Conservation (phyloP, 2,888 invertebrate genomes). For the Platycheirus albimanus region DNA sequence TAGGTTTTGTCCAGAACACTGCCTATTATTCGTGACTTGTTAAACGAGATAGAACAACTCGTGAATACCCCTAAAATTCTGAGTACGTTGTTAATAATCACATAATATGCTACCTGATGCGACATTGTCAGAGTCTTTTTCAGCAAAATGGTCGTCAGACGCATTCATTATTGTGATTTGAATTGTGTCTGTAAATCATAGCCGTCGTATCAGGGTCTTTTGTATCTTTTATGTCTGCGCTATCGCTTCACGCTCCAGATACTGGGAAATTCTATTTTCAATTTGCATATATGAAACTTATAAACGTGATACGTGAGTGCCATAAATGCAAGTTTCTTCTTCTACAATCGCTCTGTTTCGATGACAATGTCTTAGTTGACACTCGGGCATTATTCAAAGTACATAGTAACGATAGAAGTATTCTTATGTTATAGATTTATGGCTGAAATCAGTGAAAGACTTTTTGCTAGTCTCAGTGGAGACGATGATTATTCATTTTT, state of each 20-base stretch:
- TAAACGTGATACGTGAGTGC: constrained; percentile 59
- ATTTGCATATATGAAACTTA: constrained; percentile 57
- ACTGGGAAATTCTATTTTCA: constrained; percentile 48
- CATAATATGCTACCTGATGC: too few relatives aligned
- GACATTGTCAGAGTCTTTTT: too few relatives aligned
- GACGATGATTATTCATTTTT: not conserved
- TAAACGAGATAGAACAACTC: too few relatives aligned
- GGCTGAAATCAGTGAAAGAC: constrained; percentile 14
- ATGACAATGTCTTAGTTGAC: not conserved
- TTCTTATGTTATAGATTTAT: constrained; percentile 26
- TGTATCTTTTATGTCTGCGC: not conserved
- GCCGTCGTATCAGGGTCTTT: too few relatives aligned
- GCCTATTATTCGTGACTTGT: too few relatives aligned
- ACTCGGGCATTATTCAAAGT: not conserved
- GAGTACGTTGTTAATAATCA: too few relatives aligned
- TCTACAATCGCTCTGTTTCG: not conserved
- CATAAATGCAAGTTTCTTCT: constrained; percentile 19
- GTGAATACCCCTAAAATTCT: too few relatives aligned
- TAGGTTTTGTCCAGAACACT: too few relatives aligned
- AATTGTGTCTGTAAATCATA: too few relatives aligned
- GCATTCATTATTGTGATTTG: too few relatives aligned
- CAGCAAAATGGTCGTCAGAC: too few relatives aligned
- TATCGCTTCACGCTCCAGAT: constrained; percentile 38
- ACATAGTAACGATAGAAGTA: not conserved
- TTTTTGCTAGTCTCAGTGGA: not conserved